Evolutionary conservation across 2,888 invertebrate genomes (phyloP).

Genomic region (Gibbula magus): DNA sequence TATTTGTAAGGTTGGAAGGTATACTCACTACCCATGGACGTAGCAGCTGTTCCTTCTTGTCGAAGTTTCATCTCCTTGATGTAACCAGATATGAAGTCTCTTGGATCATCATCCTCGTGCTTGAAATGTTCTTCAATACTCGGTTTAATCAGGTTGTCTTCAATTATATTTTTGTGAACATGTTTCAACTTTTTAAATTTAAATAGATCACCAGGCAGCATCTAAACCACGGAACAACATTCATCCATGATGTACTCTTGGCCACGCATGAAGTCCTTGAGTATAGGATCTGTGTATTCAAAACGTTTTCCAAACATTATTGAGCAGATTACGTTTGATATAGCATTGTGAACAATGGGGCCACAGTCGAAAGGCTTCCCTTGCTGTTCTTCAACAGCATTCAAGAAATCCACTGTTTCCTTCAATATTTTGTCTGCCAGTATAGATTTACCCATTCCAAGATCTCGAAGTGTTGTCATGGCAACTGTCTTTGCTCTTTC

Average conservation of each 20-base stretch:
- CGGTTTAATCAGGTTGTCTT: constrained; percentile 16
- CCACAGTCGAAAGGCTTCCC: constrained; percentile 7
- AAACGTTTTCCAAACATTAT: constrained; percentile 29
- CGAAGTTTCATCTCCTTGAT: constrained; percentile 32
- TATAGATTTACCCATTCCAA: constrained; percentile 21
- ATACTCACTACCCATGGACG: constrained; percentile 29
- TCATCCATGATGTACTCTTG: constrained; percentile 12
- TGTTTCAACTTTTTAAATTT: constrained; percentile 26
- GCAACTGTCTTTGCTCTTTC: constrained; percentile 28
- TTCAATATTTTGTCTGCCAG: constrained; percentile 30
- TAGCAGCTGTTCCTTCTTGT: background rate
- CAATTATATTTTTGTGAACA: background rate
- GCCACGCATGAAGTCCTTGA: constrained; percentile 13
- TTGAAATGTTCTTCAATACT: constrained; percentile 33
- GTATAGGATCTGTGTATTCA: constrained; percentile 24
- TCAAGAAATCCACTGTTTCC: constrained; percentile 16
- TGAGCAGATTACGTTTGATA: constrained; percentile 31
- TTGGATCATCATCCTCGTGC: constrained; percentile 32
- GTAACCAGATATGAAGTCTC: constrained; percentile 48
- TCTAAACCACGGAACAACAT: constrained; percentile 31
- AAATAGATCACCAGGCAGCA: constrained; percentile 41
- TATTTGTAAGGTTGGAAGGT: too few relatives aligned
- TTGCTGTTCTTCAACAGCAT: background rate
- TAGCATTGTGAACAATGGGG: background rate
- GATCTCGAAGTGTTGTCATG: constrained; percentile 15